Evolutionary conservation across 2,888 invertebrate genomes (phyloP), one percentile per base, ranked within the genome.

Genomic region (Drosophila ustulata): DNA sequence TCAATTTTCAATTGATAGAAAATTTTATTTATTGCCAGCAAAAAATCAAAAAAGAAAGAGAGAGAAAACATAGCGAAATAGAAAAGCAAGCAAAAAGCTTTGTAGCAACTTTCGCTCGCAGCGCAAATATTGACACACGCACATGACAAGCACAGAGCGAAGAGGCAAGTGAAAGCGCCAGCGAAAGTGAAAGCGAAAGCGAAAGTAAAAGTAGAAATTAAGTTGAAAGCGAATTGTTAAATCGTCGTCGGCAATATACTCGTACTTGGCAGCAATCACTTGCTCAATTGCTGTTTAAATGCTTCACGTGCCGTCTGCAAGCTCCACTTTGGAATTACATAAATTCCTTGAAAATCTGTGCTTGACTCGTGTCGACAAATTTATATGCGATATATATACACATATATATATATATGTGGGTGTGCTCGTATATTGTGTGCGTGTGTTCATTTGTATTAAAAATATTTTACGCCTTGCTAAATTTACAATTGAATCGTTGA

Each of bases 1-100:
- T 88, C 88, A 89, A 87, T 88, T 87, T 84, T 71, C 81, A 89
- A 89, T 87, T 90, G 88, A 85, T 87, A 73, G 78, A 68, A 79
- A 88, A 71, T 73, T 77, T 68, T 88, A 88, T 83, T 82, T 83
- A 85, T 88, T 83, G 86, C 57, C 62, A 72, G 70, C 58, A 62
- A 49, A 56, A 52, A 63, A 65, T 18, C 46, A 58, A n/a, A 51
- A 57, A 13, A 50, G 67, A 66, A 58, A 32, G 26, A 55, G 9
- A 34, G 4, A 37, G n/a, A n/a, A 37, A 37, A 37, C n/a, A n/a
- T 37, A 37, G 34, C 25, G 26, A 32, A 51, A 47, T 41, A 30
- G 50, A 57, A 58, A 52, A 66, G 49, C 59, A 56, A 25, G 64
- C 65, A 25, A 63, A 61, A 34, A 34, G 41, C 39, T 49, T 58